Evolutionary conservation across 1,140 invertebrate genomes (phyloP).

Genomic region (Holcopasites calliopsidis): DNA sequence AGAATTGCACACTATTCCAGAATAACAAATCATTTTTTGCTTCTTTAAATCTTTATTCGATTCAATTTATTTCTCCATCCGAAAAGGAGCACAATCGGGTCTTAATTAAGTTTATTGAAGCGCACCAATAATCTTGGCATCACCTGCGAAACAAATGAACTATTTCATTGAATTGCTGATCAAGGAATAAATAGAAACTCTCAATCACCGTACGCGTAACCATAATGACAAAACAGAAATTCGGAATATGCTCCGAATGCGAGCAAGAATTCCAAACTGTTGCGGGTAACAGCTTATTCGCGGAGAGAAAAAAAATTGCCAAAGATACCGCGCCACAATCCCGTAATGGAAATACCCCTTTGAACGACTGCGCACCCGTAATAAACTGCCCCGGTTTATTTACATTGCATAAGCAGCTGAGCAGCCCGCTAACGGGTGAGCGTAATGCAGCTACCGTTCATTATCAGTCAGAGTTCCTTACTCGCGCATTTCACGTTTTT

Average conservation of each 20-base stretch:
- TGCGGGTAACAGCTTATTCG: background rate
- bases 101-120: too few species aligned
- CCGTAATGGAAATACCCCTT: background rate
- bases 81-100: too few species aligned
- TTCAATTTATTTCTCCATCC: too few species aligned
- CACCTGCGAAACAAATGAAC: too few species aligned
- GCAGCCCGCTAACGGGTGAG: conserved; percentile 9
- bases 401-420: conserved; percentile 64
- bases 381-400: conserved; percentile 70
- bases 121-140: too few species aligned
- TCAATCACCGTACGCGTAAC: background rate
- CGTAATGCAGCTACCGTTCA: conserved; percentile 12
- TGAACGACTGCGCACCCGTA: conserved; percentile 51
- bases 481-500: conserved; percentile 15
- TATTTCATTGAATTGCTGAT: too few species aligned
- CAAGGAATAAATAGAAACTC: too few species aligned
- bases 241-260: background rate
- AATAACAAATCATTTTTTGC: too few species aligned
- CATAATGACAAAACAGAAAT: background rate
- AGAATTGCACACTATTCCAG: too few species aligned
- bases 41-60: too few species aligned
- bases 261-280: background rate
- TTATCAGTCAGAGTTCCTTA: conserved; percentile 52
- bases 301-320: background rate
- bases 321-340: background rate